phyloP scores from a whole-genome alignment of 2,888 invertebrate genomes.

The Altica lythri region DNA sequence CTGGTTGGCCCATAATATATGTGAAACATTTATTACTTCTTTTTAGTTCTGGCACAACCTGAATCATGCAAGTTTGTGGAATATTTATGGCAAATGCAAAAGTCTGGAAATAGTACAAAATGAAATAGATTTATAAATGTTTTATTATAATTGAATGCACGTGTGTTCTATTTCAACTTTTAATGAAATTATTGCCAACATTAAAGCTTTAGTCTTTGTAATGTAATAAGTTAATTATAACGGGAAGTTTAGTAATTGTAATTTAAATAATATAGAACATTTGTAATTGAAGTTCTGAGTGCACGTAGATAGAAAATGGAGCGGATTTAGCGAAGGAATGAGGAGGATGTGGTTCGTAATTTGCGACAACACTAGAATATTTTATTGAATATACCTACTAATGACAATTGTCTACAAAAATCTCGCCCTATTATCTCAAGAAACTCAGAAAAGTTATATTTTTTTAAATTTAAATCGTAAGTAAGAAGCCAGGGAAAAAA shows the following conservation, averaged over 20 bases:
- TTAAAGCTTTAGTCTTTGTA: conserved; percentile 55
- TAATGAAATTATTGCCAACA: conserved; percentile 56
- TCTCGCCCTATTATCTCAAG: too few species aligned
- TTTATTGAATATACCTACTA: conserved; percentile 49
- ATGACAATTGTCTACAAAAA: conserved; percentile 49
- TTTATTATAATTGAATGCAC: conserved; percentile 56
- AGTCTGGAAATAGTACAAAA: conserved; percentile 50
- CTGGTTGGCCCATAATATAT: conserved; percentile 1
- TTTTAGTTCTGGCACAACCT: conserved; percentile 28
- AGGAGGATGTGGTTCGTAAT: conserved; percentile 16
- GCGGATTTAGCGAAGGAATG: conserved; percentile 33
- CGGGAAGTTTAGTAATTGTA: conserved; percentile 56
- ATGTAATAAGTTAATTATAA: conserved; percentile 56
- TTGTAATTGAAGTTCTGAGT: conserved; percentile 54
- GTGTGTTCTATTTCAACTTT: conserved; percentile 55
- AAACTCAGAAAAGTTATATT: too few species aligned
- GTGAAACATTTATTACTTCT: conserved; percentile 26
- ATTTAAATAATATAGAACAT: conserved; percentile 57
- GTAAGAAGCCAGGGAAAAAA: too few species aligned
- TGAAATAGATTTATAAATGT: conserved; percentile 54
- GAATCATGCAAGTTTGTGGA: conserved; percentile 41
- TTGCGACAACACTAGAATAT: conserved; percentile 41
- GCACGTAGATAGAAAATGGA: conserved; percentile 50
- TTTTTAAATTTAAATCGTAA: too few species aligned
- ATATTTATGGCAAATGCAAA: conserved; percentile 48